phyloP scores from a whole-genome alignment of 2,888 invertebrate species.

The Neocrepidodera transversa region DNA sequence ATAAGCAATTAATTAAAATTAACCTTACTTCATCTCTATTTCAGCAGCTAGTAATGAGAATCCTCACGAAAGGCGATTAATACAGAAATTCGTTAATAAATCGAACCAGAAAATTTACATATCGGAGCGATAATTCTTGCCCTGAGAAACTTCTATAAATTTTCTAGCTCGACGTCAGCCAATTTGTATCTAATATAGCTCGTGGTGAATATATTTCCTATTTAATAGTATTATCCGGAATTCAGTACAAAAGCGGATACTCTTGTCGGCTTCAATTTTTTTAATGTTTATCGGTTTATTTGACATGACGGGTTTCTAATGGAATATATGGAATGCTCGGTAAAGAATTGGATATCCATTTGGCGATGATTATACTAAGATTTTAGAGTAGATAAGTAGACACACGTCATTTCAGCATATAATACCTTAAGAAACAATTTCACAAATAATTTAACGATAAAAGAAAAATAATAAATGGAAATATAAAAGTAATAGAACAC shows the following conservation, averaged over 20 bases:
- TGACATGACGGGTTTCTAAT: not conserved
- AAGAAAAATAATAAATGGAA: too few relatives aligned
- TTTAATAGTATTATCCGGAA: slow-evolving; percentile 26
- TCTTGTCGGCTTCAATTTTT: not conserved
- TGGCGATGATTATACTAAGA: too few relatives aligned
- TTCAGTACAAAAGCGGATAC: not conserved
- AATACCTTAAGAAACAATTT: too few relatives aligned
- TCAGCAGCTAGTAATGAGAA: slow-evolving; percentile 6
- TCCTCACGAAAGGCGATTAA: slow-evolving; percentile 19
- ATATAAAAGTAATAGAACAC: too few relatives aligned
- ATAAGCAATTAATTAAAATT: slow-evolving; percentile 4
- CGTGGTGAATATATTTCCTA: slow-evolving; percentile 33
- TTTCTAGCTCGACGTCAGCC: slow-evolving; percentile 29
- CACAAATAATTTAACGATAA: too few relatives aligned
- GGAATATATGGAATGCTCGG: not conserved
- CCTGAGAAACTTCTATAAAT: slow-evolving; percentile 33
- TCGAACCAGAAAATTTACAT: slow-evolving; percentile 24
- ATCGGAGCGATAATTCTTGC: slow-evolving; percentile 23
- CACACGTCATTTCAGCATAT: too few relatives aligned
- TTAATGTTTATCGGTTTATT: slow-evolving; percentile 2
- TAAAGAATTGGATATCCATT: too few relatives aligned
- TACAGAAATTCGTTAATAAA: slow-evolving; percentile 22
- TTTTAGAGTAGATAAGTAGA: too few relatives aligned
- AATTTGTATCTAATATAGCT: slow-evolving; percentile 38
- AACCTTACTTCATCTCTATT: slow-evolving; percentile 17